These are phyloP conservation scores for Microplitis manilae DNA, from an alignment of 2,888 invertebrate species.

Conservation along the genomic window DNA sequence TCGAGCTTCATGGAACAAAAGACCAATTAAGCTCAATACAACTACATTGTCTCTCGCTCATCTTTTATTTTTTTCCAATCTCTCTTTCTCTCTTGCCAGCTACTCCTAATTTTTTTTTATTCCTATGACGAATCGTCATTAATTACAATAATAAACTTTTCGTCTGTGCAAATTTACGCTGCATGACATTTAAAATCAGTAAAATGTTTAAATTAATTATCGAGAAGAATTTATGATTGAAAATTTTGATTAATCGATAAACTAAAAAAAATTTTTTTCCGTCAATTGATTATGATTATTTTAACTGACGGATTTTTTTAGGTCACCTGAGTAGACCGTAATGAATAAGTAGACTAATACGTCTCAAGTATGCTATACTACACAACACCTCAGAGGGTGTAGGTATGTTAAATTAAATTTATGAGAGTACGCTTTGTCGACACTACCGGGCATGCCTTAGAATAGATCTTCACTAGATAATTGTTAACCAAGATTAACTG, in stretches of 20 bases:
- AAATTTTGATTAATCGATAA: no score
- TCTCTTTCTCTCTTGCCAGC: slow-evolving; percentile 35
- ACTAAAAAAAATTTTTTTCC: no score
- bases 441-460: slow-evolving; percentile 9
- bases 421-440: slow-evolving; percentile 15
- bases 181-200: background rate
- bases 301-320: no score
- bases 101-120: slow-evolving; percentile 29
- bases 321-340: no score
- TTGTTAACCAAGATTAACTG: background rate
- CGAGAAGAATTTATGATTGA: background rate
- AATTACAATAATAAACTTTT: slow-evolving; percentile 25
- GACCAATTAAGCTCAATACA: slow-evolving; percentile 38
- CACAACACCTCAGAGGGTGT: background rate
- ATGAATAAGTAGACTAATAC: background rate
- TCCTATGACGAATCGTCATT: slow-evolving; percentile 42
- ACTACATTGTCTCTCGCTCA: slow-evolving; percentile 22
- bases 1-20: slow-evolving; percentile 41
- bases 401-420: slow-evolving; percentile 5
- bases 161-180: background rate
- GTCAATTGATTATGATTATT: no score
- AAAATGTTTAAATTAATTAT: background rate
- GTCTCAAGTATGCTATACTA: background rate
- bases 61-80: slow-evolving; percentile 24
- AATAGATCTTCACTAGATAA: slow-evolving; percentile 13